Evolutionary conservation across 2,113 vertebrate genomes (phyloP), one percentile per base, ranked within the genome.

Genomic region (Ancistrus triradiatus): DNA sequence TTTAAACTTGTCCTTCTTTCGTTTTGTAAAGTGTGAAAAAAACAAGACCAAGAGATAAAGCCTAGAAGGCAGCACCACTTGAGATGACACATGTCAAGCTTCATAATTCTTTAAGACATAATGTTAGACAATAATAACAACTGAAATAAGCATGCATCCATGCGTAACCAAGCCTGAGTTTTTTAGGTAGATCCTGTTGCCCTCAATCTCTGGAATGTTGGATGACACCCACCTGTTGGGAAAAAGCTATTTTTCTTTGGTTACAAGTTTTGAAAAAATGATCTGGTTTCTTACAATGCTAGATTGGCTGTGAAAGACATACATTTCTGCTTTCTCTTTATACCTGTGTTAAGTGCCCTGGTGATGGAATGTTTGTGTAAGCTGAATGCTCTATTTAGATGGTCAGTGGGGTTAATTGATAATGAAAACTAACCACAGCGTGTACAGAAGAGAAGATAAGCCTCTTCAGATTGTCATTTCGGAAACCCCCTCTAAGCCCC

Each of bases 371-470:
- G n/a, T n/a, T n/a, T n/a, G n/a, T n/a, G n/a, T n/a, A 66, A 47
- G 48, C 63, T 48, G 69, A 59, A 63, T 43, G 51, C 62, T 68
- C 35, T 65, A 48, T 56, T 53, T 47, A 61, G 42, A 28, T 18
- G 14, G 42, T 27, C 25, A 31, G 44, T 56, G 61, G 35, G 24
- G 33, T 40, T 57, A 47, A 15, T 25, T 50, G 35, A 57, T 46
- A 49, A 48, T 57, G 22, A 25, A 46, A 60, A 27, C 35, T 40
- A 60, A 24, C 9, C 38, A 31, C 21, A 53, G 19, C 7, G n/a
- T 13, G 9, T 25, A 59, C 17, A 37, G 33, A 19, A 49, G 35
- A 37, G 33, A 19, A 49, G 35, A 18, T 60, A 59, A 57, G 55
- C 31, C 44, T 38, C 44, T 21, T 11, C 48, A 10, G 33, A 38